phyloP scores from a whole-genome alignment of 2,113 vertebrate species.

The Cichladusa arquata region DNA sequence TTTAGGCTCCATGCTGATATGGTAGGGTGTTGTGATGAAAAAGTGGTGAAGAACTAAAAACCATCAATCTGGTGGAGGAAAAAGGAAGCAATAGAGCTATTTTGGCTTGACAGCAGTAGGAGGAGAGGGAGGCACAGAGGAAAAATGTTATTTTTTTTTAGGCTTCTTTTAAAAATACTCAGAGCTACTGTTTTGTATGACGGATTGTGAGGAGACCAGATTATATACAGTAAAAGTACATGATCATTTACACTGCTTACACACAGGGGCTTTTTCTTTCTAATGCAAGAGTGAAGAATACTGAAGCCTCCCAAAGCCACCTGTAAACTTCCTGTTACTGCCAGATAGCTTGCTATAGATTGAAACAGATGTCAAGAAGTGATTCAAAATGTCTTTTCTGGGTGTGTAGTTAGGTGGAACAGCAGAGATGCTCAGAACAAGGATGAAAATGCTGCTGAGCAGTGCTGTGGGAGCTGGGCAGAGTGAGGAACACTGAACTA shows the following conservation, averaged over 20 bases:
- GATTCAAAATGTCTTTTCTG: background rate
- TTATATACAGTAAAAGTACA: background rate
- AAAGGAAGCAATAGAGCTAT: background rate
- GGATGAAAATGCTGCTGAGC: background rate
- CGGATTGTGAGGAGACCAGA: background rate
- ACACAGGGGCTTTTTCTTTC: background rate
- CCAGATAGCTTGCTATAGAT: background rate
- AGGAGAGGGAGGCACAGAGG: background rate
- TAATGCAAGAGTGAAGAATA: background rate
- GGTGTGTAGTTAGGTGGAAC: background rate
- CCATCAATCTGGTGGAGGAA: background rate
- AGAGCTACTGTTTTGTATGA: background rate
- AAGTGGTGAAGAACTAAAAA: background rate
- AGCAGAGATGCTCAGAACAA: background rate
- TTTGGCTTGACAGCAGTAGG: background rate
- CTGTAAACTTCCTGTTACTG: background rate
- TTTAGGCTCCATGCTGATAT: background rate
- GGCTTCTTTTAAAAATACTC: background rate
- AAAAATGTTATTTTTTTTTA: background rate
- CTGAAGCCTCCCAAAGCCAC: background rate
- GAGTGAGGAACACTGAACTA: background rate
- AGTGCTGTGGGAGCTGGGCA: background rate
- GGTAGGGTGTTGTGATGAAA: background rate
- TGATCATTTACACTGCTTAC: background rate
- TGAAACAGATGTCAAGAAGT: background rate